These are phyloP conservation scores for Euplagia quadripunctaria DNA, from an alignment of 2,888 invertebrate species.

Conservation along the genomic window DNA sequence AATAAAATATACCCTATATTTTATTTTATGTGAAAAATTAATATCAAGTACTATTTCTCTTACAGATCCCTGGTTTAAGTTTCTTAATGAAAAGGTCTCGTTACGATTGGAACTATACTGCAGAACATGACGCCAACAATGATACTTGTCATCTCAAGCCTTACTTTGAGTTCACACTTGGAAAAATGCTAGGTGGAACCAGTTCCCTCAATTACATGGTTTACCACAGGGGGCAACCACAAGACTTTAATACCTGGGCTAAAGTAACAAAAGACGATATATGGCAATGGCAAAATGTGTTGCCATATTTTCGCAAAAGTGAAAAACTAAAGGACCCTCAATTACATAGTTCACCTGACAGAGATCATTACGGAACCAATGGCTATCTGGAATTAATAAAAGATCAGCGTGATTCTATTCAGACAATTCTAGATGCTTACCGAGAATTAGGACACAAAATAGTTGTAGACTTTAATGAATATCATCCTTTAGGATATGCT, in stretches of 20 bases:
- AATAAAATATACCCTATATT: no score
- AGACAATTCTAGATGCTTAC: conserved; percentile 62
- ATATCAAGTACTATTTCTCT: not conserved
- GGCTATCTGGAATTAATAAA: conserved; percentile 50
- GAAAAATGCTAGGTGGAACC: conserved; percentile 66
- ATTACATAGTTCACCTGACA: conserved; percentile 42
- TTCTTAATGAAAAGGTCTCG: conserved; percentile 45
- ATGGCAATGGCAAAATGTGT: conserved; percentile 61
- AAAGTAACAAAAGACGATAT: conserved; percentile 47
- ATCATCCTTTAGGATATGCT: conserved; percentile 65
- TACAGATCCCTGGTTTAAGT: conserved; percentile 59
- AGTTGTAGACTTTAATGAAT: conserved; percentile 55
- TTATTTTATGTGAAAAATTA: not conserved
- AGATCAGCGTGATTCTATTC: conserved; percentile 43
- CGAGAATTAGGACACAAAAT: conserved; percentile 70
- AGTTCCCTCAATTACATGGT: conserved; percentile 61
- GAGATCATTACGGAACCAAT: conserved; percentile 48
- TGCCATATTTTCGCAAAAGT: conserved; percentile 60
- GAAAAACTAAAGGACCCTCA: conserved; percentile 50
- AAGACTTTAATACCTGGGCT: conserved; percentile 62
- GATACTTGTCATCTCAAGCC: conserved; percentile 42
- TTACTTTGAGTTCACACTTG: conserved; percentile 52
- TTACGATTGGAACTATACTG: conserved; percentile 63
- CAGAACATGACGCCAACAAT: conserved; percentile 50
- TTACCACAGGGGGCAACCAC: conserved; percentile 59